phyloP scores from a whole-genome alignment of 35 echinoderm and acorn worm species.

The Ophiothrix spiculata region DNA sequence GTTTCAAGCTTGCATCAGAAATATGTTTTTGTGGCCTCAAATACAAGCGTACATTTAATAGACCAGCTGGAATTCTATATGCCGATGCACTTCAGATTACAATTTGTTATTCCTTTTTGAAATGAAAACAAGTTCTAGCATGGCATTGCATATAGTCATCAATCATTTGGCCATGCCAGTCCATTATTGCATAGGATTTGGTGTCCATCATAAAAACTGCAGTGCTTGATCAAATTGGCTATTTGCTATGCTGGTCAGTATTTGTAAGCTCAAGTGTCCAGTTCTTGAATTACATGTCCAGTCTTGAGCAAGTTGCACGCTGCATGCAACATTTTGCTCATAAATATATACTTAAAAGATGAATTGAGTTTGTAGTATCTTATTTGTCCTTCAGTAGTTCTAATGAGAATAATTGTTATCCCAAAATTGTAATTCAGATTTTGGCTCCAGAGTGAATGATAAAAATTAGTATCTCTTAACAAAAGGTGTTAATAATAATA shows the following conservation, averaged over 20 bases:
- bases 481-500: too few relatives aligned
- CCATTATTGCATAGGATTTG: not conserved
- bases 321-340: too few relatives aligned
- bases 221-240: conserved; percentile 1
- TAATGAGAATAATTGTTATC: too few relatives aligned
- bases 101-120: not conserved
- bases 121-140: not conserved
- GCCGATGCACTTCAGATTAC: not conserved
- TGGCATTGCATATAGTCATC: not conserved
- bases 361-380: too few relatives aligned
- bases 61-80: not conserved
- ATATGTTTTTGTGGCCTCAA: conserved; percentile 11
- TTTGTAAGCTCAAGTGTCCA: too few relatives aligned
- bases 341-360: too few relatives aligned
- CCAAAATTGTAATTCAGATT: too few relatives aligned
- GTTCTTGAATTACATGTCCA: too few relatives aligned
- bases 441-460: too few relatives aligned
- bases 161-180: not conserved
- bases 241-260: conserved; percentile 2
- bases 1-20: conserved; percentile 10
- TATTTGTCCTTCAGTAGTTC: too few relatives aligned
- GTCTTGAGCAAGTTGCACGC: too few relatives aligned
- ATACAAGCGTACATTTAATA: conserved; percentile 2
- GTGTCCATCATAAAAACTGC: not conserved
- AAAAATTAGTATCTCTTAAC: too few relatives aligned